These are phyloP conservation scores for Ptychobarbus kaznakovi DNA, from an alignment of 2,797 vertebrate genomes.

Conservation along the genomic window DNA sequence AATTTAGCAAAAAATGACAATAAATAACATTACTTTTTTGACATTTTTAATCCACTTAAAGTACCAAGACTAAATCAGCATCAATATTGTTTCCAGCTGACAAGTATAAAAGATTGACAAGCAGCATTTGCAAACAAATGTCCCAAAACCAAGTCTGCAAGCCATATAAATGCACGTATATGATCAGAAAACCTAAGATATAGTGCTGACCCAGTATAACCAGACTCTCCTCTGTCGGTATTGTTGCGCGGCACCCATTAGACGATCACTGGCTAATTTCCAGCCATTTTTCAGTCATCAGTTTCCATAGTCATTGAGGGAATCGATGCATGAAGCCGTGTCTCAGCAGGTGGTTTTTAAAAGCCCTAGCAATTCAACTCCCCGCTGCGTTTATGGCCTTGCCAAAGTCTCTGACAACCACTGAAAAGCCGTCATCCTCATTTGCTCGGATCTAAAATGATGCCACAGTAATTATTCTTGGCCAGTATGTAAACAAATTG, in stretches of 20 bases:
- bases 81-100: no score
- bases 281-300: neutral
- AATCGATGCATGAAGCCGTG: neutral
- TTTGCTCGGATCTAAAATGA: neutral
- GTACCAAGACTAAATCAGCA: no score
- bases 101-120: no score
- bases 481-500: neutral
- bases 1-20: no score
- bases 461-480: neutral
- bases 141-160: no score
- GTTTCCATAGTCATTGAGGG: neutral
- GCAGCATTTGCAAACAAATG: no score
- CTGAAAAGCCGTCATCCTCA: no score
- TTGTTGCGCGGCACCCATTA: neutral
- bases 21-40: no score
- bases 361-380: slow-evolving; percentile 3
- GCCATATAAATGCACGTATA: no score
- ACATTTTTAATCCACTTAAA: no score
- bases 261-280: neutral
- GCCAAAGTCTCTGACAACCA: neutral
- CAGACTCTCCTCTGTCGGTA: neutral
- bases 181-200: neutral
- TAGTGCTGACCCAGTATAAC: neutral
- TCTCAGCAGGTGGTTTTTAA: slow-evolving; percentile 13
- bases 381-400: neutral